These are phyloP conservation scores for Penaeus monodon DNA, from an alignment of 2,888 invertebrate genomes.

Conservation along the genomic window DNA sequence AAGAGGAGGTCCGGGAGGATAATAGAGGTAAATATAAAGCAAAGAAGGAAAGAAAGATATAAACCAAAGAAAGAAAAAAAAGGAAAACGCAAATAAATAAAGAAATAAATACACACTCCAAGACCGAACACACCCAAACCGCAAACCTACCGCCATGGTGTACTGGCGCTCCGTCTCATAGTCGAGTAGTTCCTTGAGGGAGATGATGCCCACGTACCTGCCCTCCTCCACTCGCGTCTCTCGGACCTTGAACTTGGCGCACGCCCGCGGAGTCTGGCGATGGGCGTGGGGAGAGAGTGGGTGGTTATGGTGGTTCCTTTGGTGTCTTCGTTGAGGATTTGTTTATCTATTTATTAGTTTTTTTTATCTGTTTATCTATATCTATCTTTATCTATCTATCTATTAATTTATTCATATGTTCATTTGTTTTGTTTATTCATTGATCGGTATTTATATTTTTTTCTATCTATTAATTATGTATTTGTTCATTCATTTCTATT, in stretches of 20 bases:
- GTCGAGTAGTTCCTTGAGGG: slow-evolving; percentile 79
- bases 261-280: slow-evolving; percentile 73
- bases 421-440: not conserved
- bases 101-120: not conserved
- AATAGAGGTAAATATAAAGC: too few relatives aligned
- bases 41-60: too few relatives aligned
- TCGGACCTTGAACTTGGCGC: slow-evolving; percentile 79
- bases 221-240: slow-evolving; percentile 77
- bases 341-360: too few relatives aligned
- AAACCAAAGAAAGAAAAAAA: too few relatives aligned
- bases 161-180: slow-evolving; percentile 75
- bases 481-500: too few relatives aligned
- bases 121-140: too few relatives aligned
- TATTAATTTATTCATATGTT: not conserved
- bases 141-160: slow-evolving; percentile 45
- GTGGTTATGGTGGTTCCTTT: too few relatives aligned
- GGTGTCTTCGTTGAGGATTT: too few relatives aligned
- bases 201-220: slow-evolving; percentile 79
- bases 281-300: not conserved
- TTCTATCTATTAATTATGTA: too few relatives aligned
- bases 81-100: too few relatives aligned
- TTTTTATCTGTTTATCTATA: not conserved
- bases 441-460: too few relatives aligned
- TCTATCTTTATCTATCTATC: not conserved
- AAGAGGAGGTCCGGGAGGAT: too few relatives aligned